These are phyloP conservation scores for Nesidiocoris tenuis DNA, from an alignment of 2,888 invertebrate species.

Conservation along the genomic window DNA sequence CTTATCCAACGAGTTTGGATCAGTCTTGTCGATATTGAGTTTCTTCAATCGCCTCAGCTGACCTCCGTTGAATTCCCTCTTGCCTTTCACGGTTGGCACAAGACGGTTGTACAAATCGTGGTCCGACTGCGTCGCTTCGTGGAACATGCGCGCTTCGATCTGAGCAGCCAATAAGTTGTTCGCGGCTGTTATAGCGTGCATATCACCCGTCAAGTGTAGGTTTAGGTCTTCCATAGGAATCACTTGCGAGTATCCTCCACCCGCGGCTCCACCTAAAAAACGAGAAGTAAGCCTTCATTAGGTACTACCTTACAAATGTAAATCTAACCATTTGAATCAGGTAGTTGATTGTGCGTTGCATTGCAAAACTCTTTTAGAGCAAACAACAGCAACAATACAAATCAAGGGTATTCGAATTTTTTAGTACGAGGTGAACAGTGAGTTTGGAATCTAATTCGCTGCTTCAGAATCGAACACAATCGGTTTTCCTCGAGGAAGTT, in stretches of 20 bases:
- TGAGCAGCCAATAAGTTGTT: conserved; percentile 98
- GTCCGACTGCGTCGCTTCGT: conserved; percentile 90
- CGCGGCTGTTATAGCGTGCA: conserved; percentile 97
- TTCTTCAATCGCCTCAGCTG: conserved; percentile 73
- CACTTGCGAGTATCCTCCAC: conserved; percentile 94
- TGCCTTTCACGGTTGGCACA: conserved; percentile 63
- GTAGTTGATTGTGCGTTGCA: no score
- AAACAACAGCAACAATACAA: no score
- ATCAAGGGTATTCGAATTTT: no score
- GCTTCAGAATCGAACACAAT: no score
- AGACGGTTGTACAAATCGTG: conserved; percentile 80
- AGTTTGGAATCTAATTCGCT: no score
- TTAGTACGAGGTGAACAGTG: no score
- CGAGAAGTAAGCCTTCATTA: background rate
- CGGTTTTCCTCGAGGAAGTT: no score
- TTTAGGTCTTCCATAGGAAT: conserved; percentile 99
- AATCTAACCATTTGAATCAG: no score
- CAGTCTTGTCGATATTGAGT: conserved; percentile 80
- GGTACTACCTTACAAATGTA: background rate
- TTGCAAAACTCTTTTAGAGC: no score
- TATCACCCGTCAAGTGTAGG: conserved; percentile 95
- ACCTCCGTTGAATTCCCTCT: conserved; percentile 78
- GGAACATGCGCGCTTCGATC: conserved; percentile 94
- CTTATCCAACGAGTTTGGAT: conserved; percentile 74
- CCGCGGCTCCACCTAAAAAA: conserved; percentile 83